Evolutionary conservation across 2,888 invertebrate species (phyloP), one percentile per base, ranked within the genome.

Genomic region (Agrochola lota): DNA sequence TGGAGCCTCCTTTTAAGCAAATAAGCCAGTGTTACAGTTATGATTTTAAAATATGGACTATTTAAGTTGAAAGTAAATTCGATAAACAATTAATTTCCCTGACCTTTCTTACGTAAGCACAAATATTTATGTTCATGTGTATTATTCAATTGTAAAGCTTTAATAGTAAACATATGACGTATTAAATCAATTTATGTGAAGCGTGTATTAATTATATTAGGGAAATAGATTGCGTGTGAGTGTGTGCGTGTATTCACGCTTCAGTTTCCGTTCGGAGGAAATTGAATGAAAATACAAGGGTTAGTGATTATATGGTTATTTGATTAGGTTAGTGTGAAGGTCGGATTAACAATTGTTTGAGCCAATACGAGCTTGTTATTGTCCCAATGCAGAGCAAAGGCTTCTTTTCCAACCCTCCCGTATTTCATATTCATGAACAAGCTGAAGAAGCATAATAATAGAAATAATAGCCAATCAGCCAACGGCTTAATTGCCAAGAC

Each of bases 211-310:
- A 83, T 80, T 69, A 71, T 64, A 71, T 76, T 68, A 68, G 64
- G 80, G 75, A 83, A 83, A 74, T 83, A 40, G 70, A 71, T 57
- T 12, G 66, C 40, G 72, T 76, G 71, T 43, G 43, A n/a, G 57
- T 49, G 26, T 74, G 64, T 59, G 23, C 60, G 71, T 64, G 55
- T 64, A 69, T 79, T 57, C 72, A 55, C 43, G 67, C 15, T 59
- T 55, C 6, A 55, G 74, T 71, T 82, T 60, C 63, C 71, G 35
- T 35, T 66, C 35, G 20, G 26, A 67, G 82, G 71, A 82, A 82
- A 82, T 82, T 66, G 52, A 71, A 79, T 63, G 83, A 73, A 79
- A 83, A 83, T 71, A 83, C 75, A 59, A 8, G 66, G 46, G 62
- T 72, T 46, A 62, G 57, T 35, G 30, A 72, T 78, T 74, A 74